Conservation (phyloP, 2,113 vertebrate species). For the Stigmatopora nigra region DNA sequence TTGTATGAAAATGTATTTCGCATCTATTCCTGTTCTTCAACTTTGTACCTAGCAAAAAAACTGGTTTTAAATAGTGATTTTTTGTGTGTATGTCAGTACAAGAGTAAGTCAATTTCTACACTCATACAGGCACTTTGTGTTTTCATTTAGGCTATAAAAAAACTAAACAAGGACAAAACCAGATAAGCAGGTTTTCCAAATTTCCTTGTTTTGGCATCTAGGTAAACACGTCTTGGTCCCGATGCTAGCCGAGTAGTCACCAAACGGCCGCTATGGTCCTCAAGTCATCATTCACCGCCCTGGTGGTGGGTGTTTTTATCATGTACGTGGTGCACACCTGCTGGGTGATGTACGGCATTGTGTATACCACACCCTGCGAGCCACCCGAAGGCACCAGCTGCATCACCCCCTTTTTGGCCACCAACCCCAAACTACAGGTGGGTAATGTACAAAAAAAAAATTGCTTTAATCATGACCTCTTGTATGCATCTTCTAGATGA, state of each 20-base stretch:
- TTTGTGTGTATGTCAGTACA: neutral
- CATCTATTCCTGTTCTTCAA: neutral
- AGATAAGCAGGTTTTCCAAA: neutral
- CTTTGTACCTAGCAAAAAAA: neutral
- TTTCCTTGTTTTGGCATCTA: neutral
- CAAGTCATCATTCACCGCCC: constrained; percentile 83
- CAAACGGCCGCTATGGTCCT: constrained; percentile 59
- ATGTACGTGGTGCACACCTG: constrained; percentile 93
- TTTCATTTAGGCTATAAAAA: neutral
- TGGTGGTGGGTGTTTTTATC: constrained; percentile 87
- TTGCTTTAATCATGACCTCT: neutral
- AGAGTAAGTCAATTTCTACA: neutral
- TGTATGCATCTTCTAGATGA: constrained; percentile 69
- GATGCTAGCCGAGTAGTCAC: constrained; percentile 22
- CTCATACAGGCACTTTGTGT: neutral
- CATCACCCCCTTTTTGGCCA: constrained; percentile 80
- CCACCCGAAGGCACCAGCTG: constrained; percentile 65
- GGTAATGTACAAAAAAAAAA: too few species aligned
- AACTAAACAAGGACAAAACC: neutral
- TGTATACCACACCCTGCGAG: constrained; percentile 88
- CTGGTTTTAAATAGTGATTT: neutral
- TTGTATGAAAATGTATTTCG: neutral
- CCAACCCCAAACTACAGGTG: constrained; percentile 84
- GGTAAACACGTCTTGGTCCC: constrained; percentile 36
- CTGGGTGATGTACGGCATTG: constrained; percentile 97